A percentile compares a stretch with the other conserved stretches of the same genome.
Conservation (phyloP, 1,140 invertebrate species). For the Lepidostoma basale region DNA sequence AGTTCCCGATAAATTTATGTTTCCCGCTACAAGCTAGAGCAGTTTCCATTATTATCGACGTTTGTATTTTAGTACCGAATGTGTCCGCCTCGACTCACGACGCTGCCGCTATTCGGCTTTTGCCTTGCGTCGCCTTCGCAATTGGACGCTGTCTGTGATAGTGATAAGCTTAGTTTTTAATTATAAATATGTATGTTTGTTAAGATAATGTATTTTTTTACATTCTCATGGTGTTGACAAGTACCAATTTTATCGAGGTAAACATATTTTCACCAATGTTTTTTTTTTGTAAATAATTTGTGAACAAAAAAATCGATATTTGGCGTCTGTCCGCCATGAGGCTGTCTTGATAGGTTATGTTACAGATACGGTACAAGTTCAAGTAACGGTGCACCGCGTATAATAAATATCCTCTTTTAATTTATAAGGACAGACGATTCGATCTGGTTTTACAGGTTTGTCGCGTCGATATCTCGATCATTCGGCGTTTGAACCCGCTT, state of each 20-base stretch:
- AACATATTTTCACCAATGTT: conserved; percentile 2
- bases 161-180: conserved; percentile 38
- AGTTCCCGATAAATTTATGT: too few species aligned
- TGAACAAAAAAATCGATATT: conserved; percentile 28
- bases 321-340: conserved; percentile 36
- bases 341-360: conserved; percentile 34
- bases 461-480: conserved; percentile 14
- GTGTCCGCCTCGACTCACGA: neutral
- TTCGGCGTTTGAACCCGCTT: neutral
- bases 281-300: conserved; percentile 10
- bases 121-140: conserved; percentile 27
- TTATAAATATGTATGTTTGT: conserved; percentile 30
- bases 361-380: conserved; percentile 23
- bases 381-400: conserved; percentile 30
- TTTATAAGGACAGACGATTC: conserved; percentile 24
- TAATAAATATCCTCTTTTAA: conserved; percentile 26
- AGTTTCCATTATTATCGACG: conserved; percentile 18
- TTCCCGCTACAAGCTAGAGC: neutral
- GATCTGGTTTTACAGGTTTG: conserved; percentile 36
- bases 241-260: conserved; percentile 30
- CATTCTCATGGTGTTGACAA: conserved; percentile 33
- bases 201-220: conserved; percentile 35
- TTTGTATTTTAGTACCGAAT: conserved; percentile 1
- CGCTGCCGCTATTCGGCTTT: conserved; percentile 9
- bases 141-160: conserved; percentile 37